Evolutionary conservation across 2,113 vertebrate species (phyloP).

Genomic region (Jacana jacana): DNA sequence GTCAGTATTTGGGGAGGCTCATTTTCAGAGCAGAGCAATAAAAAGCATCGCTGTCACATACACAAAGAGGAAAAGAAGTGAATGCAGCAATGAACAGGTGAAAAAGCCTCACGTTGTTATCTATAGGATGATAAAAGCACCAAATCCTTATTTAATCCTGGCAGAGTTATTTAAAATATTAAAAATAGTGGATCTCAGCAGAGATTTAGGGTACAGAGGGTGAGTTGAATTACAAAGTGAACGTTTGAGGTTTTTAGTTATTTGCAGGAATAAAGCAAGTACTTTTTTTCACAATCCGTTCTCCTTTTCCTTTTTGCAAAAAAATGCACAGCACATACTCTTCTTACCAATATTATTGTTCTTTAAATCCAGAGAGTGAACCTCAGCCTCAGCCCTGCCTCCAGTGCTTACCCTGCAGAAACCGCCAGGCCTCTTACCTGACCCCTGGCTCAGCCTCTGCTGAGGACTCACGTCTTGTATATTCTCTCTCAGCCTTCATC

Average conservation of each 20-base stretch:
- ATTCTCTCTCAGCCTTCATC: background rate
- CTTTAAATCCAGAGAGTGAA: background rate
- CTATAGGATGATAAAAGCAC: slow-evolving; percentile 23
- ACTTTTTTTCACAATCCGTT: background rate
- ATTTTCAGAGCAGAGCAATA: slow-evolving; percentile 30
- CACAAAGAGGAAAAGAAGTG: background rate
- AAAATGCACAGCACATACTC: background rate
- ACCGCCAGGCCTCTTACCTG: background rate
- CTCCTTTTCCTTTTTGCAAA: background rate
- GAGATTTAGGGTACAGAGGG: slow-evolving; percentile 15
- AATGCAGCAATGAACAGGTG: background rate
- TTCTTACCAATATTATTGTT: background rate
- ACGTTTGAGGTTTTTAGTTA: background rate
- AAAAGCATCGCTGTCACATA: background rate
- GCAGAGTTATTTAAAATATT: slow-evolving; percentile 58
- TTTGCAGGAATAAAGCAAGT: slow-evolving; percentile 1
- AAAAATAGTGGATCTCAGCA: slow-evolving; percentile 30
- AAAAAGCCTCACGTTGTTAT: background rate
- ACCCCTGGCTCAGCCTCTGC: background rate
- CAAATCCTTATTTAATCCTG: slow-evolving; percentile 60
- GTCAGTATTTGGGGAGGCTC: slow-evolving; percentile 15
- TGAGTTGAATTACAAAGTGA: slow-evolving; percentile 31
- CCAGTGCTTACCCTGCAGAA: background rate
- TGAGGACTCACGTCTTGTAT: accelerated
- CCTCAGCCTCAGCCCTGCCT: background rate